Base-by-base conservation (phyloP, 1,140 invertebrate genomes). In the Amyelois transitella region DNA sequence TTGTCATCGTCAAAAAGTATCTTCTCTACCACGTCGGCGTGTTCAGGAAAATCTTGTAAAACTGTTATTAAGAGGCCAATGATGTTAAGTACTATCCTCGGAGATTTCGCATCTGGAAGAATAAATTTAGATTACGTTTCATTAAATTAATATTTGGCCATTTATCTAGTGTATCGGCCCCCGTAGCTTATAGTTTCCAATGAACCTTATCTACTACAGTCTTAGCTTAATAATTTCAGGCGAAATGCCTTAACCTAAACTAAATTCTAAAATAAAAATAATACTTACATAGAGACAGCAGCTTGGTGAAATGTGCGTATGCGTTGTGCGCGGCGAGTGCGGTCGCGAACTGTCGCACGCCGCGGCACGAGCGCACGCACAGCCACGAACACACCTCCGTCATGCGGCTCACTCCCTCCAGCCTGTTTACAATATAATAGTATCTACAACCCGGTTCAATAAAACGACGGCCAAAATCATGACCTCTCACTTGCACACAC, bases 311-410 rank as follows among this genome's bases (percentile, higher is more conserved):
- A 4, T 92, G 77, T 6, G 85, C 68, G 56, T 89, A 87, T 2
- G 90, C 91, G 51, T 91, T 90, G 18, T 94, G 86, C 24, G 94
- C 90, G n/a, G 91, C 90, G 20, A 95, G 86, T 1, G 94, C 91
- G 58, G 95, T 93, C 70, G 94, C 96, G 70, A 96, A 93, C 67
- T 96, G 95, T 0, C 90, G 89, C 0, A 95, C 89, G 75, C 94
- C 96, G 52, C 92, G 90, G 19, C 92, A 90, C 22, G 93, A 90
- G 10, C 90, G 78, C 66, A 95, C 91, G 51, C 94, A 91, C 55
- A 96, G 78, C 86, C 94, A 91, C 53, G 92, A 91, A 19, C 95
- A 91, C 28, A 96, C 77, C 54, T 94, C 89, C 68, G 92, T 90
- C 55, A 94, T 89, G 24, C 91, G 90, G 62, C 92, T 91, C 6